phyloP scores from a whole-genome alignment of 2,888 invertebrate genomes.

The Galerucella calmariensis region DNA sequence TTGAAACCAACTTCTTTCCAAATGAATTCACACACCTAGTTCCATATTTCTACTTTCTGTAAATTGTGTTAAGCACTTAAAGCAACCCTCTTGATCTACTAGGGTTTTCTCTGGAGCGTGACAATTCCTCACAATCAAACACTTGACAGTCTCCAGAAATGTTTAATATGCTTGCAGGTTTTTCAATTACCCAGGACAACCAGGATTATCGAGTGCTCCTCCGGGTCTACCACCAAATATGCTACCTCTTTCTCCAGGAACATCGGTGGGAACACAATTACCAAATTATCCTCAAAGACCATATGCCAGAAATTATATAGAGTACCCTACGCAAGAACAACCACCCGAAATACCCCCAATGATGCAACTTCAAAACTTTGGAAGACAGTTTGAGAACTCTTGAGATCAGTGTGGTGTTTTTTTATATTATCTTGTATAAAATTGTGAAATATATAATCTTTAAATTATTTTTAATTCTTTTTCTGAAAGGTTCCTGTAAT shows the following conservation, averaged over 20 bases:
- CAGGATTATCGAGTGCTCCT: conserved; percentile 58
- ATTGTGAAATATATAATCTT: conserved; percentile 11
- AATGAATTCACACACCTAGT: too few species aligned
- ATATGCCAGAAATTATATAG: conserved; percentile 56
- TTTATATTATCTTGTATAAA: conserved; percentile 19
- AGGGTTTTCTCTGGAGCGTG: too few species aligned
- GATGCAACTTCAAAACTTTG: conserved; percentile 64
- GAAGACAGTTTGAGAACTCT: conserved; percentile 62
- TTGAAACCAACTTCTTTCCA: too few species aligned
- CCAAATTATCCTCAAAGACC: conserved; percentile 45
- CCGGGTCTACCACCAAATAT: conserved; percentile 64
- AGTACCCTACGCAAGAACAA: conserved; percentile 54
- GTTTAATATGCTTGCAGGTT: conserved; percentile 62
- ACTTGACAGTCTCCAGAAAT: background rate
- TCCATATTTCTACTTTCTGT: too few species aligned
- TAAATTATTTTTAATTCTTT: background rate
- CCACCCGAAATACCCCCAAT: conserved; percentile 59
- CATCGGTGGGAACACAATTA: conserved; percentile 49
- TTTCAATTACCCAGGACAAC: conserved; percentile 68
- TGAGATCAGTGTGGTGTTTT: conserved; percentile 44
- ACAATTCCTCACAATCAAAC: background rate
- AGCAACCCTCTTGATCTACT: too few species aligned
- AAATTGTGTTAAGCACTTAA: too few species aligned
- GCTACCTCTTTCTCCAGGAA: conserved; percentile 60
- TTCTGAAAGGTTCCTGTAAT: too few species aligned